phyloP scores from a whole-genome alignment of 2,113 vertebrate species.

The Nanger granti region DNA sequence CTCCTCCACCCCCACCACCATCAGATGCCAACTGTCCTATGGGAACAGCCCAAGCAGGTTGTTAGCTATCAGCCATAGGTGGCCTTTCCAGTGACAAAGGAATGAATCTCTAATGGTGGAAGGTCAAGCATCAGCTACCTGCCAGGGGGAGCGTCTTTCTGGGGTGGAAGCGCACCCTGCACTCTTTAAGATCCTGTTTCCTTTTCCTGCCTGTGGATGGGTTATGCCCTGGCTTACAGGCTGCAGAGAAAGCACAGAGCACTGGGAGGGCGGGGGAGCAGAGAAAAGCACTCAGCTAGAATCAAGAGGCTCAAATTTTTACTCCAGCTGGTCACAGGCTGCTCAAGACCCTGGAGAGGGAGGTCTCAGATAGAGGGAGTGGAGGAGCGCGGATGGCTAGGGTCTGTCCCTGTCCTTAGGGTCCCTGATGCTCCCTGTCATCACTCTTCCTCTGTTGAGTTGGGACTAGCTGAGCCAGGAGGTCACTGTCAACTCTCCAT shows the following conservation, averaged over 20 bases:
- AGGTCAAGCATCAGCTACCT: conserved; percentile 25
- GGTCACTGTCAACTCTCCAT: not conserved
- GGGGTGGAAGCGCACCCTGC: not conserved
- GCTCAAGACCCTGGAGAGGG: not conserved
- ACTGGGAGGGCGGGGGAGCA: rapidly evolving
- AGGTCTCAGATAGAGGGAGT: not conserved
- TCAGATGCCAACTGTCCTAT: not conserved
- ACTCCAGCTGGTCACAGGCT: not conserved
- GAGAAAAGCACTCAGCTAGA: not conserved
- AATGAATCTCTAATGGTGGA: conserved; percentile 66
- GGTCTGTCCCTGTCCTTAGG: not conserved
- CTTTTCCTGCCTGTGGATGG: not conserved
- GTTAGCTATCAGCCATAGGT: not conserved
- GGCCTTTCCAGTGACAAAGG: conserved; percentile 34
- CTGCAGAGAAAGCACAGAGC: not conserved
- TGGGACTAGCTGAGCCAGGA: not conserved
- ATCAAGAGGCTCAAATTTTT: not conserved
- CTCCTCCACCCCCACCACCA: not conserved
- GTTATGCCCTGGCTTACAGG: not conserved
- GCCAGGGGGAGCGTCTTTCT: not conserved
- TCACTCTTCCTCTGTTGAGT: not conserved
- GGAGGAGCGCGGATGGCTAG: not conserved
- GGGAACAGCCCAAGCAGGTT: not conserved
- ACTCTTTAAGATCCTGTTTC: not conserved
- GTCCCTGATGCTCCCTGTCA: not conserved